Evolutionary conservation across 2,113 vertebrate species (phyloP).

Genomic region (Coryphaenoides rupestris): DNA sequence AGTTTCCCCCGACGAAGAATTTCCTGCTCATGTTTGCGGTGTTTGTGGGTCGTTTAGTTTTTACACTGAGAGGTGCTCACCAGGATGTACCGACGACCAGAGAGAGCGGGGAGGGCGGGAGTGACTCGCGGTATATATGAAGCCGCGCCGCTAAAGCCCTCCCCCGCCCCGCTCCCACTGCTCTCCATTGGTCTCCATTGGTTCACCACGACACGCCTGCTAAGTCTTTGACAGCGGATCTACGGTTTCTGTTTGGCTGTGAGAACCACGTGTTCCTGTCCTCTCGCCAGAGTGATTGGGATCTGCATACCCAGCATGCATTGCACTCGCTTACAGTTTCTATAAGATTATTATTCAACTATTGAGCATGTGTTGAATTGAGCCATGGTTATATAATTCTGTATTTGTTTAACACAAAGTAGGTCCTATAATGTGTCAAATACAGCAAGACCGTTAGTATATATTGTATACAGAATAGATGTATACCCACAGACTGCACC

Average conservation of each 20-base stretch:
- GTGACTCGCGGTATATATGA: conserved; percentile 52
- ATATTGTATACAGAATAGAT: background rate
- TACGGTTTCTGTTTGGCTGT: background rate
- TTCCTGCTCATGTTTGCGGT: conserved; percentile 83
- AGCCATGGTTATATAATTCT: background rate
- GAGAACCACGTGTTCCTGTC: background rate
- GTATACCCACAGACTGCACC: no score
- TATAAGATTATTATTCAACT: background rate
- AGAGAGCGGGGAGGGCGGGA: conserved; percentile 18
- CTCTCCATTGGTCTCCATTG: conserved; percentile 56
- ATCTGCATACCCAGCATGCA: conserved; percentile 27
- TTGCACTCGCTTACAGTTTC: background rate
- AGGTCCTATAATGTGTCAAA: no score
- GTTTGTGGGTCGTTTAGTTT: background rate
- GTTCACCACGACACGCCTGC: conserved; percentile 44
- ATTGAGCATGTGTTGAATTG: background rate
- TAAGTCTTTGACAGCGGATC: conserved; percentile 25
- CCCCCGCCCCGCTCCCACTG: conserved; percentile 30
- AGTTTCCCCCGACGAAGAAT: conserved; percentile 96
- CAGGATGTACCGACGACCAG: background rate
- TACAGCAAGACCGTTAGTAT: background rate
- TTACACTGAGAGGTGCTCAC: background rate
- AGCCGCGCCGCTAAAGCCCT: conserved; percentile 29
- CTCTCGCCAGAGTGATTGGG: conserved; percentile 33
- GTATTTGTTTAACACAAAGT: no score